Conservation (phyloP, 2,113 vertebrate genomes). For the Cisticola juncidis region DNA sequence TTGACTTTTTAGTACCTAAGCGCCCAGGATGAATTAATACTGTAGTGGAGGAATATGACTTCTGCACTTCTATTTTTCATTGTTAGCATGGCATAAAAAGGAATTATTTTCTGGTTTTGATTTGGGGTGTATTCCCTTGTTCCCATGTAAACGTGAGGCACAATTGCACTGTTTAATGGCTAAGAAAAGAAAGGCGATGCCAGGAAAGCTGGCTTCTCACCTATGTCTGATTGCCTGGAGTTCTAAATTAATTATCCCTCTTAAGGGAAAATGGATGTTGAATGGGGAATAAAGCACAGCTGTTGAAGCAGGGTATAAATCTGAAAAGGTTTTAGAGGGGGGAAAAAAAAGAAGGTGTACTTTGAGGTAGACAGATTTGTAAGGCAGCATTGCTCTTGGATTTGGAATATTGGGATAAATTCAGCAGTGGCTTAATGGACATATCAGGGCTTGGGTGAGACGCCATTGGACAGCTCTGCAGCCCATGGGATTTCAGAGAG, state of each 20-base stretch:
- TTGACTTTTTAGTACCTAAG: background rate
- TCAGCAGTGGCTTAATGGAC: background rate
- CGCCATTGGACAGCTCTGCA: background rate
- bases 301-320: constrained; percentile 30
- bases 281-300: constrained; percentile 38
- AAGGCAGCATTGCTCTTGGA: background rate
- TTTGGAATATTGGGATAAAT: background rate
- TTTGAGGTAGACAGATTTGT: background rate
- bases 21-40: background rate
- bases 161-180: background rate
- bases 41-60: background rate
- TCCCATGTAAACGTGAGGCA: background rate
- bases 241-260: constrained; percentile 64
- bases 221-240: constrained; percentile 35
- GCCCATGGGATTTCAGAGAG: background rate
- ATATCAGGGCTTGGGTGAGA: background rate
- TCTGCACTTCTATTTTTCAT: background rate
- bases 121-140: background rate
- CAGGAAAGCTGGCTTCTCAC: constrained; percentile 28
- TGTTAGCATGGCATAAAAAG: background rate
- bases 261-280: constrained; percentile 45
- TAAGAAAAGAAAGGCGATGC: constrained; percentile 33
- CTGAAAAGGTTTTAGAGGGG: background rate
- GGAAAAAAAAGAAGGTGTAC: background rate
- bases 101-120: background rate